phyloP scores from a whole-genome alignment of 2,797 vertebrate genomes.

The Parauchenoglanis punctatus region DNA sequence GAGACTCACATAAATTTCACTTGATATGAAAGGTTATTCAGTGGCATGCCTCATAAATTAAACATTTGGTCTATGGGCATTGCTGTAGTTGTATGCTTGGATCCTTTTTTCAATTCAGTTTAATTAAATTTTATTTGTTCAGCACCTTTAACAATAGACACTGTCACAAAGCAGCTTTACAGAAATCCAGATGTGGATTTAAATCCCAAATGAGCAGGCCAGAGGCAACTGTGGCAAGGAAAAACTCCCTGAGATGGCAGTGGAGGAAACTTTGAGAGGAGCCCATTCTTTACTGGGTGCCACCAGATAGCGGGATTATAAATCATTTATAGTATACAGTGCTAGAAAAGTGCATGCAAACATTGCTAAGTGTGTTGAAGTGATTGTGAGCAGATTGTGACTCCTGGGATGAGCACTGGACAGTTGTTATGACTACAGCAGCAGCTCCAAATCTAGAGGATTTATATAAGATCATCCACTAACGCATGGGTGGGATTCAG shows the following conservation, averaged over 20 bases:
- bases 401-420: not conserved
- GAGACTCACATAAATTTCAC: slow-evolving; percentile 19
- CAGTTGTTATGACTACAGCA: not conserved
- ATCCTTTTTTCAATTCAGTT: not conserved
- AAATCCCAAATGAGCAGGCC: not conserved
- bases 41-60: slow-evolving; percentile 24
- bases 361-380: not conserved
- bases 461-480: not conserved
- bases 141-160: not conserved
- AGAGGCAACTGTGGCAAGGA: not conserved
- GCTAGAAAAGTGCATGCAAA: not conserved
- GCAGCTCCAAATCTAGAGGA: not conserved
- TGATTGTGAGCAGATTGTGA: no score
- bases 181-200: slow-evolving; percentile 21
- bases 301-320: not conserved
- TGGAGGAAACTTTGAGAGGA: not conserved
- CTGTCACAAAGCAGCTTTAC: not conserved
- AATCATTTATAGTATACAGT: not conserved
- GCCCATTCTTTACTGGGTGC: not conserved
- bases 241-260: not conserved
- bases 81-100: slow-evolving; percentile 19
- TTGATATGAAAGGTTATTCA: slow-evolving; percentile 22
- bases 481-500: not conserved
- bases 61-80: slow-evolving; percentile 47
- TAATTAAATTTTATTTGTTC: not conserved